Evolutionary conservation across 1,140 invertebrate genomes (phyloP).

Genomic region (Drosophila insularis): DNA sequence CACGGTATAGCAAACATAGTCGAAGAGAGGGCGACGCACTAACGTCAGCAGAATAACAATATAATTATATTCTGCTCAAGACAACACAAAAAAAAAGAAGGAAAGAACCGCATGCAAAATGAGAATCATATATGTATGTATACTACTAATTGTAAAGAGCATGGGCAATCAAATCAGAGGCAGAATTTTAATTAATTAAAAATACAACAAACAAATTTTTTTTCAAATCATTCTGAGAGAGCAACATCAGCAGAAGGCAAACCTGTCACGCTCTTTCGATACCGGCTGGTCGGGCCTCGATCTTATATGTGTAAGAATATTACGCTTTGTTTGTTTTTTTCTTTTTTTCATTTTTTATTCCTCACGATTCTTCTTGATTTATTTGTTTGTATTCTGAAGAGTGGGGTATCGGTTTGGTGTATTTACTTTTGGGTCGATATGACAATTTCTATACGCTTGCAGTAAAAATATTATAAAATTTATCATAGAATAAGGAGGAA

Average conservation of each 20-base stretch:
- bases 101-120: neutral
- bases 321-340: constrained; percentile 53
- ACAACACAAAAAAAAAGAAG: neutral
- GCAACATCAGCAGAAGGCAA: constrained; percentile 13
- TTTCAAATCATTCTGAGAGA: constrained; percentile 5
- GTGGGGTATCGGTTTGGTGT: neutral
- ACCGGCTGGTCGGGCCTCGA: constrained; percentile 20
- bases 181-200: constrained; percentile 53
- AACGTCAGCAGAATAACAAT: neutral
- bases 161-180: constrained; percentile 26
- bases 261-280: constrained; percentile 44
- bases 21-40: neutral
- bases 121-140: neutral
- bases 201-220: constrained; percentile 29
- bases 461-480: neutral
- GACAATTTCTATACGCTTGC: neutral
- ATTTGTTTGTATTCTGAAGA: constrained; percentile 32
- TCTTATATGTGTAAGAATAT: constrained; percentile 32
- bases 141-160: constrained; percentile 1
- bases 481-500: too few species aligned
- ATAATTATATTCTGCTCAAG: neutral
- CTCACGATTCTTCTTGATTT: constrained; percentile 46
- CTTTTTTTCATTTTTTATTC: constrained; percentile 45
- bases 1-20: neutral
- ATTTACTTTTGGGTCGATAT: neutral